Conservation (phyloP, 2,797 vertebrate genomes). For the Vireo griseus region DNA sequence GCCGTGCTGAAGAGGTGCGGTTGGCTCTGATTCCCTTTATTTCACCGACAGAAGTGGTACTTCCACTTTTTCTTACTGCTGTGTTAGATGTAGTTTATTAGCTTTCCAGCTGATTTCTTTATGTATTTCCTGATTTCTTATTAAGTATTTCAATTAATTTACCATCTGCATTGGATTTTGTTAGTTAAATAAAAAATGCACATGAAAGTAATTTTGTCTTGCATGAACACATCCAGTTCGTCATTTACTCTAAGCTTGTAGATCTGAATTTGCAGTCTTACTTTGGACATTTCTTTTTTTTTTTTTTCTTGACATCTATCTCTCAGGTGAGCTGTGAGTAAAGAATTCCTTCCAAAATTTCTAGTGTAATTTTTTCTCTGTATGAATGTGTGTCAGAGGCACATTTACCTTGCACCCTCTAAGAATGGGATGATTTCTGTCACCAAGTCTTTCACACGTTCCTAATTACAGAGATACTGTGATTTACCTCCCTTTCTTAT, state of each 20-base stretch:
- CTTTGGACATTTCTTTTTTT: background rate
- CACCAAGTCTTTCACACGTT: background rate
- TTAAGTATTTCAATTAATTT: slow-evolving; percentile 47
- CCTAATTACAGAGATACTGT: background rate
- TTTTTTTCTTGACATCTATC: background rate
- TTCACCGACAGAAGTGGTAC: background rate
- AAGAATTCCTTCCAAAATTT: background rate
- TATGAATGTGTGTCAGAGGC: background rate
- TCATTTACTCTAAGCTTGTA: background rate
- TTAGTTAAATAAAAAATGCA: slow-evolving; percentile 32
- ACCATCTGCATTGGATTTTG: slow-evolving; percentile 40
- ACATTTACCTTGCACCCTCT: background rate
- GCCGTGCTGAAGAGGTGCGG: background rate
- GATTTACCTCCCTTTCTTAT: background rate
- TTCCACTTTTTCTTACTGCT: slow-evolving; percentile 24
- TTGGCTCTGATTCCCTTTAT: slow-evolving; percentile 14
- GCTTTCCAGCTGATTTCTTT: slow-evolving; percentile 42
- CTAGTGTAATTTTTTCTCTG: background rate
- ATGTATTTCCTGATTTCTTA: slow-evolving; percentile 39
- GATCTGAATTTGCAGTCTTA: background rate
- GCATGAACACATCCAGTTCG: background rate
- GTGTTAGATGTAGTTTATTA: slow-evolving; percentile 45
- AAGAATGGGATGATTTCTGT: background rate
- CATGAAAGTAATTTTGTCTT: background rate
- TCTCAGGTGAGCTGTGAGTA: background rate